These are phyloP conservation scores for Caenorhabditis brenneri DNA, from an alignment of 1,140 invertebrate species.

Conservation along the genomic window DNA sequence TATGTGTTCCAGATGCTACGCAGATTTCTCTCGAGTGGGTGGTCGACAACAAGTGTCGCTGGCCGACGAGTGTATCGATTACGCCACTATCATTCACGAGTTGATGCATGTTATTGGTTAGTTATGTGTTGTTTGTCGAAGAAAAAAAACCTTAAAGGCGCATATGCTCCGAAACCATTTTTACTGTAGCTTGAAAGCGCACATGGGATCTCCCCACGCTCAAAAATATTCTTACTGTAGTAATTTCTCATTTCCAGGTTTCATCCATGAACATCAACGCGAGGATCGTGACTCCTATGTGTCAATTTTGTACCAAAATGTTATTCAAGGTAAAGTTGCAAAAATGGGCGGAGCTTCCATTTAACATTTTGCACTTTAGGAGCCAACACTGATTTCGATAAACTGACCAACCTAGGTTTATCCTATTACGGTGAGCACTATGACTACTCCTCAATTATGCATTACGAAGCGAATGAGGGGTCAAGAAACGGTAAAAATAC, in stretches of 20 bases:
- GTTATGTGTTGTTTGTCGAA: background rate
- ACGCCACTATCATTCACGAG: slow-evolving; percentile 70
- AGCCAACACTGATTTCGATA: slow-evolving; percentile 70
- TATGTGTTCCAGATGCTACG: slow-evolving; percentile 62
- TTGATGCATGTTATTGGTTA: slow-evolving; percentile 70
- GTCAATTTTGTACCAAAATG: slow-evolving; percentile 64
- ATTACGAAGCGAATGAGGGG: slow-evolving; percentile 65
- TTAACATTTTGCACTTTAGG: slow-evolving; percentile 54
- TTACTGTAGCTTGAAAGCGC: background rate
- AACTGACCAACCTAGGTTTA: slow-evolving; percentile 64
- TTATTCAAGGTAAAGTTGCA: slow-evolving; percentile 61
- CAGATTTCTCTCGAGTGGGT: slow-evolving; percentile 69
- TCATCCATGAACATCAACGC: slow-evolving; percentile 70
- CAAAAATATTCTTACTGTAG: background rate
- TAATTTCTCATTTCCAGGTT: slow-evolving; percentile 48
- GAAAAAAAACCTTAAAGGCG: background rate
- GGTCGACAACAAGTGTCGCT: slow-evolving; percentile 69
- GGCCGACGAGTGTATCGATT: slow-evolving; percentile 70
- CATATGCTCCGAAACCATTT: no score
- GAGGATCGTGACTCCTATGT: slow-evolving; percentile 69
- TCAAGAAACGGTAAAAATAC: slow-evolving; percentile 68
- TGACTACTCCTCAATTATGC: slow-evolving; percentile 66
- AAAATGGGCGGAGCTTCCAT: background rate
- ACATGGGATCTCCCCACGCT: background rate
- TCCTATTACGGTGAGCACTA: slow-evolving; percentile 69